phyloP scores from a whole-genome alignment of 2,888 invertebrate species.

The Odontomyia ornata region DNA sequence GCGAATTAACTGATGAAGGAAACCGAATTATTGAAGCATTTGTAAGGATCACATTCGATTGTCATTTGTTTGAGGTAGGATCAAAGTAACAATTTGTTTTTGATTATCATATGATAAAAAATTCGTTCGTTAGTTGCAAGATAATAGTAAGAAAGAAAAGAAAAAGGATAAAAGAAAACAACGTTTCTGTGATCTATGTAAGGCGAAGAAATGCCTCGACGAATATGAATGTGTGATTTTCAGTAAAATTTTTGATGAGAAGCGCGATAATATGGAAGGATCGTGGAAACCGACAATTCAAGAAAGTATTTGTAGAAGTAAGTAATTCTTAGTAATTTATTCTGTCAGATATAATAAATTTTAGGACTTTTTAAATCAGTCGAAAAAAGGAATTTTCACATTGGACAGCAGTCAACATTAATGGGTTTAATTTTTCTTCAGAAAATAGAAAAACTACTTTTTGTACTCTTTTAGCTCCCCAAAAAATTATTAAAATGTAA shows the following conservation, averaged over 20 bases:
- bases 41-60: constrained; percentile 58
- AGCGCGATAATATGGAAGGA: constrained; percentile 67
- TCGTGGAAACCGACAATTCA: constrained; percentile 71
- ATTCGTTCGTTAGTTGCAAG: constrained; percentile 41
- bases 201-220: constrained; percentile 63
- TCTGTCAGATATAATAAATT: no score
- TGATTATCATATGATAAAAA: no score
- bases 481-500: no score
- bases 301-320: constrained; percentile 69
- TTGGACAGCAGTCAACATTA: no score
- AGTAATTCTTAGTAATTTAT: constrained; percentile 46
- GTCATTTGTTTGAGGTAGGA: constrained; percentile 59
- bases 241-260: constrained; percentile 62
- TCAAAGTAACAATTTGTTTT: not conserved
- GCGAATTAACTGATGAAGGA: constrained; percentile 51
- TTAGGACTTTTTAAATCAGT: no score
- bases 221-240: constrained; percentile 69
- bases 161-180: constrained; percentile 19
- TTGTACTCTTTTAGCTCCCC: no score
- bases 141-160: constrained; percentile 43
- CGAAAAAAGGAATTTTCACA: no score
- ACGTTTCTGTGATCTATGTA: constrained; percentile 64
- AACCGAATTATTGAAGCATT: constrained; percentile 54
- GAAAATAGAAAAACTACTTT: no score
- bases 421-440: no score